Base-by-base conservation (phyloP, 2,113 vertebrate genomes). In the Hypomesus transpacificus region DNA sequence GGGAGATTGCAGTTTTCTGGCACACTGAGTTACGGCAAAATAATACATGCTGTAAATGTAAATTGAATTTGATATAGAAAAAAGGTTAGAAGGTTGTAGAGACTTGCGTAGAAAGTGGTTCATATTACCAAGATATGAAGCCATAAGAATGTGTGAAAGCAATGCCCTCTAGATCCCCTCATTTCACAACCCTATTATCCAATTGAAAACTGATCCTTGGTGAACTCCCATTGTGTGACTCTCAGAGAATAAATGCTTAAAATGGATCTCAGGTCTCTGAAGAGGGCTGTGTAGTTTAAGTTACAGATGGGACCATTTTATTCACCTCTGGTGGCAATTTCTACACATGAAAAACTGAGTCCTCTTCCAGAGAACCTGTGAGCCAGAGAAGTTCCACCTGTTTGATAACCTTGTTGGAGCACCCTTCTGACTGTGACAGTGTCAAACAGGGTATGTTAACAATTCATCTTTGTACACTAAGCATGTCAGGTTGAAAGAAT, bases 281-380 rank as follows among this genome's bases (percentile, higher is more conserved):
- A 87, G 86, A 86, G 80, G 85, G 82, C 80, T 24, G 57, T 59
- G 3, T 69, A 87, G 81, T 82, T 73, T 72, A n/a, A 68, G 72
- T 87, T 87, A 87, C 91, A 91, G 87, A 90, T 91, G 91, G 90
- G 87, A 92, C 81, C 89, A 82, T 91, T 92, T 93, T 91, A 87
- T 88, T 86, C 85, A 83, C 89, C 86, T 89, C 90, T 92, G 90
- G 86, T 85, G 88, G 88, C 90, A 89, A 91, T 91, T 93, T 89
- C 88, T 85, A 86, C 84, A 89, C 87, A 89, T 82, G 81, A 83
- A 73, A 81, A 76, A 63, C 62, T 69, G 69, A 77, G 69, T 60
- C 62, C 77, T 82, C 64, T 74, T 51, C 65, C 39, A 69, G 69
- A 70, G 80, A 86, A 88, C 85, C 85, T 89, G 86, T 3, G 39